phyloP scores from a whole-genome alignment of 2,888 invertebrate species.

The Habroteleia sp. region DNA sequence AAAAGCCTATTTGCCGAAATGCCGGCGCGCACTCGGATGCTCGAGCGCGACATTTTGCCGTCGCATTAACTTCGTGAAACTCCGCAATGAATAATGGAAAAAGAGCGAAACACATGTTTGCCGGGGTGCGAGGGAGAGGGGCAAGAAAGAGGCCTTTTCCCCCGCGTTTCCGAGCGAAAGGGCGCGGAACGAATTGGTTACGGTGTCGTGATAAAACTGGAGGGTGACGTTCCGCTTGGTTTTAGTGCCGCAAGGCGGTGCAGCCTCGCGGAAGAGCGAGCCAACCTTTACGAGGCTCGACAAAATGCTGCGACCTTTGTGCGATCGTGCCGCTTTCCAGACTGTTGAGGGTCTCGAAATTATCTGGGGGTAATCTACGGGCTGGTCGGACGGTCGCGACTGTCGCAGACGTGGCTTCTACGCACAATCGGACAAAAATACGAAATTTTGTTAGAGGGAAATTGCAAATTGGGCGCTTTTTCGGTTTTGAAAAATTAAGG shows the following conservation, averaged over 20 bases:
- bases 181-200: slow-evolving; percentile 58
- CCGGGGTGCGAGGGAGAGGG: slow-evolving; percentile 35
- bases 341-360: slow-evolving; percentile 14
- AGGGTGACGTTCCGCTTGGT: slow-evolving; percentile 27
- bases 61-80: slow-evolving; percentile 39
- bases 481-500: no score
- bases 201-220: slow-evolving; percentile 53
- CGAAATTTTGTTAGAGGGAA: no score
- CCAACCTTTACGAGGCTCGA: slow-evolving; percentile 42
- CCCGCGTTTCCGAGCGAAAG: slow-evolving; percentile 21
- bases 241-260: slow-evolving; percentile 4
- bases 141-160: slow-evolving; percentile 1
- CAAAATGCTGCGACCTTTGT: slow-evolving; percentile 57
- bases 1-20: slow-evolving; percentile 25
- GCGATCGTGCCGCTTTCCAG: slow-evolving; percentile 21
- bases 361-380: slow-evolving; percentile 47
- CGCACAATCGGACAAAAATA: no score
- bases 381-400: no score
- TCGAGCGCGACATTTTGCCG: slow-evolving; percentile 49
- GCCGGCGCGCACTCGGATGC: slow-evolving; percentile 3
- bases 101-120: slow-evolving; percentile 41
- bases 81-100: slow-evolving; percentile 46
- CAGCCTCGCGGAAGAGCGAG: slow-evolving; percentile 6
- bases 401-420: no score
- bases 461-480: no score